Percentiles rank a stretch among this genome's conserved stretches.
phyloP scores from a whole-genome alignment of 2,797 vertebrate genomes.

The Schizothorax lantsangensis region DNA sequence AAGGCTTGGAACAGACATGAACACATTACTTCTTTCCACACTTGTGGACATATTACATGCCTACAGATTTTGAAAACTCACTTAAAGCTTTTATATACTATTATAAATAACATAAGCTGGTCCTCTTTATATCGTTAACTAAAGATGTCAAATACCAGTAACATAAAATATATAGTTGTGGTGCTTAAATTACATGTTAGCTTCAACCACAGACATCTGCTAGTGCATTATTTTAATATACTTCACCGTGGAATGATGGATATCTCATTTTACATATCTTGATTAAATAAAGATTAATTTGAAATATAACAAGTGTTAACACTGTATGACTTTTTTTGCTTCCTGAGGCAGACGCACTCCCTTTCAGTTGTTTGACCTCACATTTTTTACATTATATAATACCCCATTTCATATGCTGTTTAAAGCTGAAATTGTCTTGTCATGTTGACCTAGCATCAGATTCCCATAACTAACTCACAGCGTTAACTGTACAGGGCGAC shows the following conservation, averaged over 20 bases:
- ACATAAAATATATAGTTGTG: not conserved
- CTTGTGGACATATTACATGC: conserved; percentile 62
- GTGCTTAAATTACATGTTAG: not conserved
- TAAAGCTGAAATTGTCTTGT: conserved; percentile 17
- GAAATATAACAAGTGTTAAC: not conserved
- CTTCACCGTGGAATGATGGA: not conserved
- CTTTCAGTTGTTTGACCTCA: not conserved
- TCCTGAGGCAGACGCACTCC: not conserved
- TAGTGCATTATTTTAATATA: not conserved
- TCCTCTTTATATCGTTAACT: not conserved
- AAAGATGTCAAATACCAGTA: conserved; percentile 2
- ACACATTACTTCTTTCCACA: conserved; percentile 61
- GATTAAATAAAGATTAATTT: not conserved
- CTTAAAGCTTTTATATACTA: conserved; percentile 16
- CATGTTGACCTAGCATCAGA: conserved; percentile 2
- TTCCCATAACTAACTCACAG: conserved; percentile 17
- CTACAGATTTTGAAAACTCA: conserved; percentile 33
- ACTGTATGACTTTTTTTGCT: not conserved
- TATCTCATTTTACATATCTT: not conserved
- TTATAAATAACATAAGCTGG: conserved; percentile 1
- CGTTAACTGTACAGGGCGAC: not conserved
- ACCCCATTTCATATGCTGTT: not conserved
- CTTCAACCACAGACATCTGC: not conserved
- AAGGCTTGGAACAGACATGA: conserved; percentile 72
- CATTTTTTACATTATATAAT: conserved; percentile 1